Evolutionary conservation across 2,888 invertebrate species (phyloP), one percentile per base, ranked within the genome.

Genomic region (Watsonalla binaria): DNA sequence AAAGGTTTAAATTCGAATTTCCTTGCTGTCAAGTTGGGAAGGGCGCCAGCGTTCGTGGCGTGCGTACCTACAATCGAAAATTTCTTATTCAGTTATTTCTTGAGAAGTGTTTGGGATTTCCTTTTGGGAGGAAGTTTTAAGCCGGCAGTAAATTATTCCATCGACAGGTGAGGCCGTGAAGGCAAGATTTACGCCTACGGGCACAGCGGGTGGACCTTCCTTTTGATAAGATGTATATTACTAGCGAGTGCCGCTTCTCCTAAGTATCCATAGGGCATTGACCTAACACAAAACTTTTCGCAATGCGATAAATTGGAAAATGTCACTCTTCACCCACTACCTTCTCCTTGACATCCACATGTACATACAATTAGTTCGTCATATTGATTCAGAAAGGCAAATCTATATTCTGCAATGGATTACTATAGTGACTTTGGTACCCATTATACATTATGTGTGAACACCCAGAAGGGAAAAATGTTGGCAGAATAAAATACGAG

Each of bases 101-200:
- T 82, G 80, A 82, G 84, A 86, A 86, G 87, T 88, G 88, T 88
- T 88, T 84, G 86, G 86, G 83, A 86, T 89, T 89, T 87, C 82
- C 84, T 83, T 79, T 81, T 72, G 76, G 75, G 70, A 71, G 80
- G 82, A 89, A 90, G 85, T 90, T 90, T 90, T 89, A 88, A 90
- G 88, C 85, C 78, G 74, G 84, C 83, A 86, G 86, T 90, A 90
- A 90, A 90, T 90, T 90, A 90, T 89, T 87, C 86, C 76, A 82
- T 88, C 86, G 90, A 89, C 90, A 90, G 90, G 90, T 90, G 84
- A 86, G 86, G 87, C 84, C 82, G 90, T 90, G 87, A 88, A 89
- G 86, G 88, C 76, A 87, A 90, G 90, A 90, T 90, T 90, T 90
- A 90, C 87, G 87, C 83, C 78, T 72, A 76, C 74, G 80, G 86